Base-by-base conservation (phyloP, 2,113 vertebrate species). In the Leptobrachium leishanense region DNA sequence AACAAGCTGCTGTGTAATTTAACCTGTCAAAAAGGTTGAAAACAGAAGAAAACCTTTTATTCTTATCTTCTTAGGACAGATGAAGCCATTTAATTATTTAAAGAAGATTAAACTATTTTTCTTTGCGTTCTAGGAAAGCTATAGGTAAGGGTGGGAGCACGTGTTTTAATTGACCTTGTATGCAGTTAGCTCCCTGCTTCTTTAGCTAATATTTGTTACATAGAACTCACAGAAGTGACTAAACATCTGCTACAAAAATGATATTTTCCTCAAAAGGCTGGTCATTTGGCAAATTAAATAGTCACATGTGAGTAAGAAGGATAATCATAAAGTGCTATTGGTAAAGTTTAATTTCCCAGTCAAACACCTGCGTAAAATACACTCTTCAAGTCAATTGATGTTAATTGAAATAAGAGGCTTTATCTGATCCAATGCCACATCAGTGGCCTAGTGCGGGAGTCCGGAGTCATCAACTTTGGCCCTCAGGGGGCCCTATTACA, bases 231-330 rank as follows among this genome's bases (percentile, higher is more conserved):
- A 87, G 80, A 79, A 90, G 84, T 81, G 81, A 71, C 74, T 88
- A 87, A 92, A 90, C 89, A 93, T 91, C 86, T 92, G 89, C 84
- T 85, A 84, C 46, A 70, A 71, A 42, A 65, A 31, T 43, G 71
- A 54, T n/a, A 43, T 64, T 71, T 76, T 63, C 20, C 68, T 43
- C 76, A 70, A 8, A 70, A 59, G 75, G 31, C n/a, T 54, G 2
- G 46, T 68, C 8, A 53, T 76, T 76, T 76, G 75, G 39, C n/a
- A 69, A 6, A 31, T 55, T 54, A 76, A 68, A 76, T 68, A 20
- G 42, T 69, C 9, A 7, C 43, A 46, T 46, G 54, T 62, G 42
- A 44, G 53, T 46, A 77, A 70, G 46, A 70, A 77, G 5, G 39
- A 64, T 59, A 59, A 50, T 50, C 46, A 5, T 50, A 8, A 5